phyloP scores from a whole-genome alignment of 2,113 vertebrate species.

The Embiotoca jacksoni region DNA sequence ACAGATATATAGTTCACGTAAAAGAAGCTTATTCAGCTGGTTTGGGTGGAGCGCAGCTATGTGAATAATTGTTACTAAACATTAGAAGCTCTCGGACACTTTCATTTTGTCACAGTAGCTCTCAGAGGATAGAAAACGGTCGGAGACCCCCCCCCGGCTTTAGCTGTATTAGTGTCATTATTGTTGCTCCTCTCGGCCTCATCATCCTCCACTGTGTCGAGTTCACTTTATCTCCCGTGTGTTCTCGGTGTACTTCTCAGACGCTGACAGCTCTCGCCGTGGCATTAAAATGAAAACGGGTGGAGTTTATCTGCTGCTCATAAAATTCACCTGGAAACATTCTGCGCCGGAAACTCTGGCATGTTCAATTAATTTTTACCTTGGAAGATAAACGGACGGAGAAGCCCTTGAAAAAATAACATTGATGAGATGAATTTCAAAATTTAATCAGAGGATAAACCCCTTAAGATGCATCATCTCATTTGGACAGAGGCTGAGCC shows the following conservation, averaged over 20 bases:
- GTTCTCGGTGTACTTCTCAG: background rate
- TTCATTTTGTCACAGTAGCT: too few relatives aligned
- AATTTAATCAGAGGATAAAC: constrained; percentile 25
- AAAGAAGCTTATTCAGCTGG: too few relatives aligned
- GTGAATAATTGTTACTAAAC: too few relatives aligned
- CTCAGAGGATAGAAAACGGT: too few relatives aligned
- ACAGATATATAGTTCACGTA: too few relatives aligned
- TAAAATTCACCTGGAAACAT: constrained; percentile 11
- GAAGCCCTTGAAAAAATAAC: constrained; percentile 14
- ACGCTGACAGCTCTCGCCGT: background rate
- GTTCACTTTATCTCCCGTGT: too few relatives aligned
- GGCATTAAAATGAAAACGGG: background rate
- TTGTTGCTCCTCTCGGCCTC: background rate
- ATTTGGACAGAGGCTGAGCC: background rate
- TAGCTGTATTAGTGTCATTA: background rate
- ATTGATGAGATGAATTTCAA: constrained; percentile 24
- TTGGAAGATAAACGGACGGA: constrained; percentile 4
- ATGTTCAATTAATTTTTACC: background rate
- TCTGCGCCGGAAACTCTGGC: background rate
- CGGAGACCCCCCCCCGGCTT: too few relatives aligned
- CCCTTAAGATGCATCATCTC: constrained; percentile 14
- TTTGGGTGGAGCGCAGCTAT: too few relatives aligned
- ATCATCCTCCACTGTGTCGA: too few relatives aligned
- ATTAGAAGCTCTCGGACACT: too few relatives aligned
- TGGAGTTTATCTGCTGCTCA: background rate